Evolutionary conservation across 2,888 invertebrate species (phyloP).

Genomic region (Ornithoptera alexandrae): DNA sequence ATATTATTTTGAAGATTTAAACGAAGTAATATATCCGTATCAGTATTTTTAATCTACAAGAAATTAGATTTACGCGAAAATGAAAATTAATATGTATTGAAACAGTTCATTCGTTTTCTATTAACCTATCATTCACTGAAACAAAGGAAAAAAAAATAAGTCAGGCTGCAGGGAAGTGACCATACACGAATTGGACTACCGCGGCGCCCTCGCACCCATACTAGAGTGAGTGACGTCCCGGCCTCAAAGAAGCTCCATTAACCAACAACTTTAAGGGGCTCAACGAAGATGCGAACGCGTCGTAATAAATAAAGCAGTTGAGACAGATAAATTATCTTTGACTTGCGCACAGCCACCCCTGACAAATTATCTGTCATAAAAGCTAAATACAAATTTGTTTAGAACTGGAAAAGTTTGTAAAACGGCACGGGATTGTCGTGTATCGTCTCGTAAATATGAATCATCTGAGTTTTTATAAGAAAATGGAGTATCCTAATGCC

Average conservation of each 20-base stretch:
- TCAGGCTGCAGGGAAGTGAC: slow-evolving; percentile 46
- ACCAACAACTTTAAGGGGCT: slow-evolving; percentile 73
- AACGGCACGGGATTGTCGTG: slow-evolving; percentile 56
- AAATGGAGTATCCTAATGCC: slow-evolving; percentile 29
- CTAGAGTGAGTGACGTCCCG: slow-evolving; percentile 62
- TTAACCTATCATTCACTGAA: slow-evolving; percentile 56
- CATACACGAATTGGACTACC: slow-evolving; percentile 43
- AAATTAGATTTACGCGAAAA: slow-evolving; percentile 19
- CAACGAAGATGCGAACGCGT: slow-evolving; percentile 72
- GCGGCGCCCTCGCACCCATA: slow-evolving; percentile 30
- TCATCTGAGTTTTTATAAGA: slow-evolving; percentile 38
- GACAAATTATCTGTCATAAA: slow-evolving; percentile 78
- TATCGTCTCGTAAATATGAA: slow-evolving; percentile 48
- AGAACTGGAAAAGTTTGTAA: slow-evolving; percentile 68
- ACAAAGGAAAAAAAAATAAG: slow-evolving; percentile 52
- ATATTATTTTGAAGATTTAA: no score
- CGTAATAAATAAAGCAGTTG: slow-evolving; percentile 77
- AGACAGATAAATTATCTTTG: slow-evolving; percentile 80
- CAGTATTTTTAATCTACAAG: not conserved
- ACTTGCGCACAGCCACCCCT: slow-evolving; percentile 71
- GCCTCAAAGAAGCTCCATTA: slow-evolving; percentile 73
- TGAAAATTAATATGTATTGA: slow-evolving; percentile 35
- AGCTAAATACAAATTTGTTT: slow-evolving; percentile 75
- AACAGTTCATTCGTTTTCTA: slow-evolving; percentile 58
- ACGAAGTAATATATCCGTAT: no score